Evolutionary conservation across 2,113 vertebrate species (phyloP).

Genomic region (Cisticola juncidis): DNA sequence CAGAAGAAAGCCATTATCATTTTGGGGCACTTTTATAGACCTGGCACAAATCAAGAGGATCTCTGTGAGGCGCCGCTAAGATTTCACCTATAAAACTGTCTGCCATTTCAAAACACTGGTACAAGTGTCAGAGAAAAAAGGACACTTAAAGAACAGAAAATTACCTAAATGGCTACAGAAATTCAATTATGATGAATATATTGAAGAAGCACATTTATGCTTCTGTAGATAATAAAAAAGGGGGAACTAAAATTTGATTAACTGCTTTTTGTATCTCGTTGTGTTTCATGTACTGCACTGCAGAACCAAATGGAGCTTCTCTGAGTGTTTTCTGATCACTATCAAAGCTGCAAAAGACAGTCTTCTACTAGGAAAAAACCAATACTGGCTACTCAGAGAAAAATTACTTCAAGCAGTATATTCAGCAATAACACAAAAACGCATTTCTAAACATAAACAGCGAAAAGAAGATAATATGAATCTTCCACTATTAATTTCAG

Average conservation of each 20-base stretch:
- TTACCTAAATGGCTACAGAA: background rate
- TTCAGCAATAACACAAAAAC: background rate
- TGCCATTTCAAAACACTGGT: background rate
- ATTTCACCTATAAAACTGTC: conserved; percentile 3
- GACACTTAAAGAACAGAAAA: conserved; percentile 25
- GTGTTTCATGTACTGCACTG: background rate
- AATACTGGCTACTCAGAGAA: background rate
- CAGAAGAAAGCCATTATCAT: conserved; percentile 13
- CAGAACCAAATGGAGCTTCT: background rate
- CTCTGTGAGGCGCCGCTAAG: background rate
- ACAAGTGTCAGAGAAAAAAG: background rate
- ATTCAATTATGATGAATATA: conserved; percentile 1
- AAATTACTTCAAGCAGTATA: background rate
- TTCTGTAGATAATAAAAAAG: conserved; percentile 29
- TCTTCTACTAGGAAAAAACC: background rate
- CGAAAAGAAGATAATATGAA: background rate
- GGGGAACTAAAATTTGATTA: conserved; percentile 2
- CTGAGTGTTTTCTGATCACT: background rate
- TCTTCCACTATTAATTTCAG: background rate
- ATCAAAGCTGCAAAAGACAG: background rate
- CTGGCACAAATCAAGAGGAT: background rate
- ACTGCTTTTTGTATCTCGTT: background rate
- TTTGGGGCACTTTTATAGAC: background rate
- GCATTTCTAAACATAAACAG: background rate
- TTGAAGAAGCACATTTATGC: background rate